Base-by-base conservation (phyloP, 2,113 vertebrate species). In the Scopus umbretta region DNA sequence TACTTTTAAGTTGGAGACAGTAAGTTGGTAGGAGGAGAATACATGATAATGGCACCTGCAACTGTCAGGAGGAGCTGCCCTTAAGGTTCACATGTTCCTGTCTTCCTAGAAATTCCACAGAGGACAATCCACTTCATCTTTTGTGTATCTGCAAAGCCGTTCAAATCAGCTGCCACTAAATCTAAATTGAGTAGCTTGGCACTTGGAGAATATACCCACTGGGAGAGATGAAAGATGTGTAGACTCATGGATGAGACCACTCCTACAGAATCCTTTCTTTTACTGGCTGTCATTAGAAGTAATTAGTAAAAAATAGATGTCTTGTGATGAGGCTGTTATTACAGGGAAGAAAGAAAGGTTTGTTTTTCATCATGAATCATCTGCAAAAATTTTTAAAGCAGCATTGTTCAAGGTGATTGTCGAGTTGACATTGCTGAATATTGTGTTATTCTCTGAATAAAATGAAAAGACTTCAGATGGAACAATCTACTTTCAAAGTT, bases 301-400 rank as follows among this genome's bases (percentile, higher is more conserved):
- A 94, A 50, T 80, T 89, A 74, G 81, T 93, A 53, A 80, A 27
- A 23, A 80, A 40, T 19, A 89, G 70, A 78, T 47, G 6, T 82
- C 86, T 96, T 94, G 91, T 91, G 83, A 89, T 87, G 52, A 90
- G 55, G 50, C 45, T 86, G 58, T 88, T 93, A 66, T 73, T 93
- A 85, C 66, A 80, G 38, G 34, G 53, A 92, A 73, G 11, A 88
- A 94, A 83, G 55, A 78, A 88, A 86, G 71, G 38, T 73, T 88
- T 88, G 79, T 76, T 91, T 95, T 76, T 53, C 90, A 92, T 92
- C 67, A 62, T 96, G 87, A 96, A 88, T 94, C 93, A 93, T 86
- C 55, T 86, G 38, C 19, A 40, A 90, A 94, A 58, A 53, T 16
- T 14, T 79, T 95, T 83, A 50, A 87, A 90, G 79, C 61, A 30